Conservation (phyloP, 64 coral and sea anemone genomes). For the Dendronephthya gigantea region DNA sequence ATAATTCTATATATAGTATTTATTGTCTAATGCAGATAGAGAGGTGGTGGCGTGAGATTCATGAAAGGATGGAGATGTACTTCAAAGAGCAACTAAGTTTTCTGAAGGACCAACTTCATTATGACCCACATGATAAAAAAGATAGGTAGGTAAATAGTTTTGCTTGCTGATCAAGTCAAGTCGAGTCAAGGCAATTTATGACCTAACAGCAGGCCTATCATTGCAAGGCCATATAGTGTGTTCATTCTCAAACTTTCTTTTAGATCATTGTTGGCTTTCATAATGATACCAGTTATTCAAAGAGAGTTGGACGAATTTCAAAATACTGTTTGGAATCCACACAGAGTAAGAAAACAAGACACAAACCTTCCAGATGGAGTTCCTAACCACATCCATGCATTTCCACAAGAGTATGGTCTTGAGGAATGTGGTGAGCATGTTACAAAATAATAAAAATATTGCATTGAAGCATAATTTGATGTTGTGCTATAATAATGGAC, state of each 20-base stretch:
- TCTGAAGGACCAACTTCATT: background rate
- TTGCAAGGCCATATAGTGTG: too few relatives aligned
- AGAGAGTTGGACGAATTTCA: background rate
- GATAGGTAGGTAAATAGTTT: background rate
- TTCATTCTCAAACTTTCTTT: background rate
- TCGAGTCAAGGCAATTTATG: background rate
- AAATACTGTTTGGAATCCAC: conserved; percentile 2
- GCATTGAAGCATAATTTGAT: background rate
- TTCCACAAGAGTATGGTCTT: background rate
- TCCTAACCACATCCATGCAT: background rate
- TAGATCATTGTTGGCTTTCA: conserved; percentile 6
- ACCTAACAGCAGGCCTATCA: background rate
- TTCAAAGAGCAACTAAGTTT: background rate
- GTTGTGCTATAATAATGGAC: too few relatives aligned
- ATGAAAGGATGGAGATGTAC: background rate
- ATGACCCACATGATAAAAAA: background rate
- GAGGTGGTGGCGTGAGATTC: background rate
- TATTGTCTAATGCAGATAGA: background rate
- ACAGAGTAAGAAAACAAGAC: background rate
- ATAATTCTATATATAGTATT: background rate
- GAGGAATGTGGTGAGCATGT: background rate
- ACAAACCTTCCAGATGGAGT: background rate
- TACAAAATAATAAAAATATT: background rate
- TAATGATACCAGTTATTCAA: conserved; percentile 19
- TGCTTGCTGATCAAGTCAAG: background rate